Evolutionary conservation across 2,113 vertebrate species (phyloP).

Genomic region (Boleophthalmus pectinirostris): DNA sequence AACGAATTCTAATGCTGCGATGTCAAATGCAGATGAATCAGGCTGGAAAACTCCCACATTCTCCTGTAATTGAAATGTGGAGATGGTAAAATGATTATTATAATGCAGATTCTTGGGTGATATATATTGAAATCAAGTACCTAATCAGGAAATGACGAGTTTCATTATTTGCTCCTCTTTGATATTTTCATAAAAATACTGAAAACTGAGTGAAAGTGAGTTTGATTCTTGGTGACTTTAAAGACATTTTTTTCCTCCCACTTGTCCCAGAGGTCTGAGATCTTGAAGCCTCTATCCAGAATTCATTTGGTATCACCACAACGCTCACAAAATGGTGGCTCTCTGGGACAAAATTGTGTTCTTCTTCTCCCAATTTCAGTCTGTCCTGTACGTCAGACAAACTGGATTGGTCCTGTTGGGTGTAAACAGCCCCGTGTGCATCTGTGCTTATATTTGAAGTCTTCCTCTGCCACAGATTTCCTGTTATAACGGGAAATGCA

Average conservation of each 20-base stretch:
- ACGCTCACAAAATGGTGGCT: not conserved
- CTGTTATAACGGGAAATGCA: constrained; percentile 7
- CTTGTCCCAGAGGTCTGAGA: not conserved
- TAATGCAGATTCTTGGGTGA: no score
- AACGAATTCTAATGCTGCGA: no score
- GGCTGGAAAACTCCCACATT: no score
- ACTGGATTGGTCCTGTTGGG: not conserved
- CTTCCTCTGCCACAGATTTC: not conserved
- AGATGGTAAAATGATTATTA: no score
- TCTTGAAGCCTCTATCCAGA: constrained; percentile 8
- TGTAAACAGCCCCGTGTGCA: not conserved
- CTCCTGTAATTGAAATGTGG: no score
- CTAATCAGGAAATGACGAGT: no score
- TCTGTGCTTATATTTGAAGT: not conserved
- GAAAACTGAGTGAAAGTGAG: not conserved
- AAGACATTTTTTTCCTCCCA: not conserved
- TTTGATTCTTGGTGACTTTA: not conserved
- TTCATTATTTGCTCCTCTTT: no score
- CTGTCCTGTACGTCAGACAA: constrained; percentile 12
- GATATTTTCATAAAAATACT: no score
- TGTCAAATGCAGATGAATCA: no score
- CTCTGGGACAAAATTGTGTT: constrained; percentile 13
- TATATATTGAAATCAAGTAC: no score
- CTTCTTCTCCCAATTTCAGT: not conserved
- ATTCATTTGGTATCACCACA: constrained; percentile 22